These are phyloP conservation scores for Toxostoma redivivum DNA, from an alignment of 2,113 vertebrate species.

Conservation along the genomic window DNA sequence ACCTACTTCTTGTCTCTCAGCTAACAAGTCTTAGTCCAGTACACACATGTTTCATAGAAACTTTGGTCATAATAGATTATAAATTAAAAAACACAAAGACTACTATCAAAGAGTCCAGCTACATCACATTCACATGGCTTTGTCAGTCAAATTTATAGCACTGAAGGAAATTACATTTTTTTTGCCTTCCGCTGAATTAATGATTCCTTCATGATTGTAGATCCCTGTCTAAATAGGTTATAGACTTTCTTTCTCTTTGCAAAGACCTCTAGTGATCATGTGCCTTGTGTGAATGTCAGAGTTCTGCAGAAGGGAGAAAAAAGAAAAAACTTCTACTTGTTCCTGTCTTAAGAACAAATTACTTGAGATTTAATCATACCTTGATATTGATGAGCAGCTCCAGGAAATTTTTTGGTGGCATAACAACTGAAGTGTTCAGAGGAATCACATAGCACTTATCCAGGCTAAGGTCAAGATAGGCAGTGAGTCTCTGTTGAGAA, in stretches of 20 bases:
- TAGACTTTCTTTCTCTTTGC: not conserved
- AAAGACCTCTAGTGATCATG: not conserved
- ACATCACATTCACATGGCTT: not conserved
- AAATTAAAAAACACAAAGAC: not conserved
- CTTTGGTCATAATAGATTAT: not conserved
- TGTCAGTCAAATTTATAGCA: not conserved
- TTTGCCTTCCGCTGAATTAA: not conserved
- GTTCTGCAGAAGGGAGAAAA: not conserved
- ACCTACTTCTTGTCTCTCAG: not conserved
- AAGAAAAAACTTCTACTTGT: not conserved
- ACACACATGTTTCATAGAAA: not conserved
- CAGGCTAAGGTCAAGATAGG: slow-evolving; percentile 93
- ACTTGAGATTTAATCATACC: slow-evolving; percentile 69
- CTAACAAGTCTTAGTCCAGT: not conserved
- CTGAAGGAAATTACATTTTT: not conserved
- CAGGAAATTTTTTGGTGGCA: slow-evolving; percentile 91
- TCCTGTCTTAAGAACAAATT: not conserved
- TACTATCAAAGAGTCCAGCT: not conserved
- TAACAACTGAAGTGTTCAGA: slow-evolving; percentile 93
- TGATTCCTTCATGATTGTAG: not conserved
- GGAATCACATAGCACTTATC: slow-evolving; percentile 96
- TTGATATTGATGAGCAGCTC: slow-evolving; percentile 92
- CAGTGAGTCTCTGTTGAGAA: slow-evolving; percentile 85
- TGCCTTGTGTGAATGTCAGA: not conserved
- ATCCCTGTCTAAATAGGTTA: not conserved